Evolutionary conservation across 2,113 vertebrate species (phyloP), one percentile per base, ranked within the genome.

Genomic region (Mellivora capensis): DNA sequence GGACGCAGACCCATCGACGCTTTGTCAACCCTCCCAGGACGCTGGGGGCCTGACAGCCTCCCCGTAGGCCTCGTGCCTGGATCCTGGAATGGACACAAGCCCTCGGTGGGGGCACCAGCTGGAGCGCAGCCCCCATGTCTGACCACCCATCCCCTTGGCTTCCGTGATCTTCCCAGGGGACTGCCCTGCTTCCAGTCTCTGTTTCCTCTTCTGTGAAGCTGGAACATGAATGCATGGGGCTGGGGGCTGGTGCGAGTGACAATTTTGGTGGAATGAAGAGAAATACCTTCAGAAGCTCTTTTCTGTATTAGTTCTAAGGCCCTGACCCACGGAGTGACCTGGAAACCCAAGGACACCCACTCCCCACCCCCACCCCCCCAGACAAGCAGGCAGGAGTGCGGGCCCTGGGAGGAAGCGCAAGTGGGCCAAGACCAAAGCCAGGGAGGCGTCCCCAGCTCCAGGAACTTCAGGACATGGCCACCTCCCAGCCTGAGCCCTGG

Each of bases 41-140:
- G 29, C 83, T 74, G 93, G 84, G 90, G 84, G 87, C 27, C 87
- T 91, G 83, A 59, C 87, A 83, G 47, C 80, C 95, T 97, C 93
- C 93, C 84, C 79, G 49, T 42, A 49, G 96, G 15, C 15, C 87
- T 84, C 34, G 4, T 0, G 7, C 87, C 85, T 64, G 21, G 39
- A 37, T 15, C 17, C 80, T 69, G 25, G 18, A 44, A 85, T n/a
- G n/a, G 25, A 34, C 29, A 18, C 0, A 3, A 49, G 13, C 69
- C n/a, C 4, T 31, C 9, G 1, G 13, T 6, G 18, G 74, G 21
- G 49, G 3, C 57, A n/a, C 42, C 84, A 92, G 59, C 23, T 9
- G 37, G 52, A 90, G 15, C 21, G 39, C 72, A 59, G 39, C 5
- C 15, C 25, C 52, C 34, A n/a, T 59, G 10, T 62, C 37, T 84